phyloP scores from a whole-genome alignment of 53 echinoderm and acorn worm genomes.

The Crossaster papposus region DNA sequence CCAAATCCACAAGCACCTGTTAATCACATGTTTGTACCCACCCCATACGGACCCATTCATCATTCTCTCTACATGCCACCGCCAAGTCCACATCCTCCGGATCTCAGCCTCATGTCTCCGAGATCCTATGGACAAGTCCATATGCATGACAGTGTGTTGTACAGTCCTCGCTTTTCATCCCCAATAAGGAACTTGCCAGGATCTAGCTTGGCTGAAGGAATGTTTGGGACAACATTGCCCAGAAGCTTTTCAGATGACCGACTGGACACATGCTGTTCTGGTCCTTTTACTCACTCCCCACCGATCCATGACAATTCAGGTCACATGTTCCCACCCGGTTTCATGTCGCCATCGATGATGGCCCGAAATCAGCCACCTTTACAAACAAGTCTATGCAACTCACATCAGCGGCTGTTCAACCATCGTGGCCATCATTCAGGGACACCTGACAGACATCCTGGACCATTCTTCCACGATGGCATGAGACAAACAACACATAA shows the following conservation, averaged over 20 bases:
- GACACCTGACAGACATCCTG: conserved; percentile 31
- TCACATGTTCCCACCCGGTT: conserved; percentile 61
- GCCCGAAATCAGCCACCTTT: conserved; percentile 41
- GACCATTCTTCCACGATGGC: conserved; percentile 39
- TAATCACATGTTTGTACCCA: conserved; percentile 69
- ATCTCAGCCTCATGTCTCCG: conserved; percentile 87
- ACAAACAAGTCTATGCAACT: conserved; percentile 47
- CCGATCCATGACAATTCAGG: conserved; percentile 60
- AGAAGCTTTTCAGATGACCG: conserved; percentile 73
- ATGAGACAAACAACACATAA: conserved; percentile 18
- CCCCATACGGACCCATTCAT: conserved; percentile 79
- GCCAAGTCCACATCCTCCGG: conserved; percentile 87
- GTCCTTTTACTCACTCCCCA: conserved; percentile 72
- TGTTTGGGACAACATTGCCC: conserved; percentile 65
- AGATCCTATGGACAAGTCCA: conserved; percentile 85
- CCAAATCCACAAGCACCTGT: conserved; percentile 72
- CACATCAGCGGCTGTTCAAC: conserved; percentile 36
- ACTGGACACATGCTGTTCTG: conserved; percentile 82
- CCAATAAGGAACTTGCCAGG: conserved; percentile 73
- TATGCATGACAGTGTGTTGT: conserved; percentile 86
- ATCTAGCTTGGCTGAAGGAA: conserved; percentile 63
- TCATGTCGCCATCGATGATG: conserved; percentile 63
- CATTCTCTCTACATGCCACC: conserved; percentile 88
- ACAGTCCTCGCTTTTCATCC: conserved; percentile 85
- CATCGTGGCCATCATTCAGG: conserved; percentile 41